These are phyloP conservation scores for Brachionus manjavacas DNA, from an alignment of 1,140 invertebrate genomes.

Conservation along the genomic window DNA sequence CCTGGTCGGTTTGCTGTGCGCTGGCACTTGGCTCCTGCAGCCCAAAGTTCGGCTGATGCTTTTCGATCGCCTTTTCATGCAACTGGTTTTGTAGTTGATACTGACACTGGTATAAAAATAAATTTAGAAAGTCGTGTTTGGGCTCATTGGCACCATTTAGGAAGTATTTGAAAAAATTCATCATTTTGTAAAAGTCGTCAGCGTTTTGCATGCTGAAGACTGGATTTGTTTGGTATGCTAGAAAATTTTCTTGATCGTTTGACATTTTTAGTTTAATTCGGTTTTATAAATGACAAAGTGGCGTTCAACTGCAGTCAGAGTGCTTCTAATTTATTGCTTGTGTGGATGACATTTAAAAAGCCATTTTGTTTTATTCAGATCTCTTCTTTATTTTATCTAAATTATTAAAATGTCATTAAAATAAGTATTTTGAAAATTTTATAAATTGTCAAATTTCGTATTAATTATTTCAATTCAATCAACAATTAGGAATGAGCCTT, in stretches of 20 bases:
- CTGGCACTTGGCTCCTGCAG: background rate
- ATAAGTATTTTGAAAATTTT: background rate
- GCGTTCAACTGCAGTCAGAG: background rate
- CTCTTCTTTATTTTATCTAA: background rate
- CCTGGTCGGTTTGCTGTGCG: background rate
- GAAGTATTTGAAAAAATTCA: slow-evolving; percentile 10
- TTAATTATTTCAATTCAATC: too few relatives aligned
- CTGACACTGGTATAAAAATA: background rate
- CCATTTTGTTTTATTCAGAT: background rate
- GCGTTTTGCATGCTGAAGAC: background rate
- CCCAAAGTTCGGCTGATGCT: background rate
- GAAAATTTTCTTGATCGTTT: slow-evolving; percentile 34
- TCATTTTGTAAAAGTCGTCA: slow-evolving; percentile 5
- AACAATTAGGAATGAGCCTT: too few relatives aligned
- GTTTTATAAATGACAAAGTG: background rate
- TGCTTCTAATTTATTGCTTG: slow-evolving; percentile 3
- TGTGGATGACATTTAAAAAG: background rate
- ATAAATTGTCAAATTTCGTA: background rate
- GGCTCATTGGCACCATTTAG: background rate
- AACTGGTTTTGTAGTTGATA: background rate
- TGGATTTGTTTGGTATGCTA: background rate
- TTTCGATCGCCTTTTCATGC: background rate
- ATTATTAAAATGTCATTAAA: background rate
- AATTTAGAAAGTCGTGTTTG: background rate
- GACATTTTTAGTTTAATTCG: background rate